Evolutionary conservation across 2,888 invertebrate genomes (phyloP).

Genomic region (Ormyrus nitidulus): DNA sequence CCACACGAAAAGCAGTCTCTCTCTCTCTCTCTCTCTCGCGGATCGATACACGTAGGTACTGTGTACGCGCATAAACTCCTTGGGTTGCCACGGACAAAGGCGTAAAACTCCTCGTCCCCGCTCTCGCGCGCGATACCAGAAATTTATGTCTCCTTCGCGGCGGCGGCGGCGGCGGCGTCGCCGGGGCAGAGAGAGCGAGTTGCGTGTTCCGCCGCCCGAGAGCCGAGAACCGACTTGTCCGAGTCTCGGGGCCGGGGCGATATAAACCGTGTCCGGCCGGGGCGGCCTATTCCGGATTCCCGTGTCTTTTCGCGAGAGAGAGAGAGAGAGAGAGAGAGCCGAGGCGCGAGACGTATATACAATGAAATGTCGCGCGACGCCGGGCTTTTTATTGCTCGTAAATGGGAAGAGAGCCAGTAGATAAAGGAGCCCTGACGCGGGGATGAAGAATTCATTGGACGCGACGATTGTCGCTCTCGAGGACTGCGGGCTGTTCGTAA

Average conservation of each 20-base stretch:
- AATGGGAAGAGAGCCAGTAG: constrained; percentile 44
- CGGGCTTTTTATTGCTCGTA: constrained; percentile 39
- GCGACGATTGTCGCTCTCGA: neutral
- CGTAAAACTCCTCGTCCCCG: constrained; percentile 61
- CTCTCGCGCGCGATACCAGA: constrained; percentile 60
- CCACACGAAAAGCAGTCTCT: constrained; percentile 45
- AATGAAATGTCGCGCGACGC: constrained; percentile 40
- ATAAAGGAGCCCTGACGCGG: constrained; percentile 4
- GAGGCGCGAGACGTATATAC: neutral
- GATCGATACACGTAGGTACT: constrained; percentile 43
- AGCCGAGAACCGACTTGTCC: too few relatives aligned
- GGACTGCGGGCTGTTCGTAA: constrained; percentile 5
- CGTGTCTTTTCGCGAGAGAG: constrained; percentile 36
- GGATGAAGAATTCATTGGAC: constrained; percentile 10
- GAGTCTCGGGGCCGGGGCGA: neutral
- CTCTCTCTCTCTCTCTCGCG: neutral
- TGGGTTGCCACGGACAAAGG: constrained; percentile 53
- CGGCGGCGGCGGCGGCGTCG: constrained; percentile 14
- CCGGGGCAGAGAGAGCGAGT: constrained; percentile 4
- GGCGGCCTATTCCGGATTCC: constrained; percentile 52
- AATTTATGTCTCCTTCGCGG: constrained; percentile 60
- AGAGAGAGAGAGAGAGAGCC: neutral
- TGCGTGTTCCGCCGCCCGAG: constrained; percentile 35
- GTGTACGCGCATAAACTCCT: constrained; percentile 45
- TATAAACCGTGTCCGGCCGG: constrained; percentile 38